Evolutionary conservation across 1,140 invertebrate species (phyloP), one percentile per base, ranked within the genome.

Genomic region (Phortica variegata): DNA sequence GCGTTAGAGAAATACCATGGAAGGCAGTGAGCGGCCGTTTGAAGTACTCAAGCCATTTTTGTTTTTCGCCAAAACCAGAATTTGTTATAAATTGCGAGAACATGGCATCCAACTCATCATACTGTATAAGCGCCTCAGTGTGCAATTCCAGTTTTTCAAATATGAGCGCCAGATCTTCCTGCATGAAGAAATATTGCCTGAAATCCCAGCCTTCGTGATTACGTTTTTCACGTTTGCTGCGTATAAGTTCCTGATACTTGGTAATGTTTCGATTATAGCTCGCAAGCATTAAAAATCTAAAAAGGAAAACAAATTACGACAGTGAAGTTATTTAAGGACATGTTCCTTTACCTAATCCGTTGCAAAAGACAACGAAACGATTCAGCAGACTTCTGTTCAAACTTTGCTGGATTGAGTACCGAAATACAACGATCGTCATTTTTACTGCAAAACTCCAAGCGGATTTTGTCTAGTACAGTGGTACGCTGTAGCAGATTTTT

Each of bases 51-150:
- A 95, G 76, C 93, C 93, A 95, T 46, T 82, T 82, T 49, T 90
- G 87, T 70, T 84, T 85, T 56, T 90, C 88, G 66, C 89, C 89
- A 53, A 90, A 82, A 73, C 89, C 87, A 36, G 91, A 91, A 80
- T 96, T 96, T 47, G 95, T 84, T 31, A 97, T 86, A 80, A 96
- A 97, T 79, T 97, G 94, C 9, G 94, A 94, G 77, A 98, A 97
- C 40, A 97, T 82, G 43, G 95, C 95, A 82, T 97, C 95, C 58
- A 97, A 79, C 80, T 97, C 95, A 79, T 98, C 95, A 79, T 97
- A 98, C 68, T 97, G 95, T 38, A 97, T 88, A 49, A 98, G 78
- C 18, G 95, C 92, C 79, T 98, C 95, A 61, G 96, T 93, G 76
- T 90, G 87, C 39, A 98, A 79, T 47, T 91, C 92, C 50, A 98